Conservation (phyloP, 2,888 invertebrate species). For the Pollenia angustigena region DNA sequence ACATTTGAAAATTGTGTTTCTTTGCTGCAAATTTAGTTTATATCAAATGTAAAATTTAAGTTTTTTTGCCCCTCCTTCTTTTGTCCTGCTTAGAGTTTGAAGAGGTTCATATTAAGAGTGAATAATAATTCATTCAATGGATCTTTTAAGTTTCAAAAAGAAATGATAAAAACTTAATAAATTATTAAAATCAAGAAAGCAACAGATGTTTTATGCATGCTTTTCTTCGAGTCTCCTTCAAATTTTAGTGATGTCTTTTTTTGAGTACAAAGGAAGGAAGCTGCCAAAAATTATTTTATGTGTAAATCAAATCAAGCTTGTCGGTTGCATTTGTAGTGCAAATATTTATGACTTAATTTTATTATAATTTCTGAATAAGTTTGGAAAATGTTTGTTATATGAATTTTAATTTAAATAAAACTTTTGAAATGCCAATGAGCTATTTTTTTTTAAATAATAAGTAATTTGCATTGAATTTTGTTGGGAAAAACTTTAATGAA, state of each 20-base stretch:
- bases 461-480: background rate
- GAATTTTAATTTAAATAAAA: background rate
- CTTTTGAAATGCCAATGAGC: conserved; percentile 35
- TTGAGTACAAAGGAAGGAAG: conserved; percentile 7
- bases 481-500: too few relatives aligned
- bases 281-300: background rate
- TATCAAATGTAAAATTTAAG: background rate
- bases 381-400: conserved; percentile 13
- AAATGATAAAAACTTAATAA: conserved; percentile 28
- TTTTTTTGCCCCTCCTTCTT: background rate
- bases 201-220: conserved; percentile 60
- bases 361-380: background rate
- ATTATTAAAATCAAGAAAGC: conserved; percentile 40
- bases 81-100: background rate
- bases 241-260: conserved; percentile 24
- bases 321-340: background rate
- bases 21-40: background rate
- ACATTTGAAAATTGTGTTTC: background rate
- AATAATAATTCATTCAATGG: conserved; percentile 42
- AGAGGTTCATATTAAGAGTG: background rate
- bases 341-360: conserved; percentile 18
- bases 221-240: conserved; percentile 11
- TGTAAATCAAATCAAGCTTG: background rate
- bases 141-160: conserved; percentile 17
- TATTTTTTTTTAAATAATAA: background rate